Conservation (phyloP, 1,140 invertebrate genomes). For the Solen grandis region DNA sequence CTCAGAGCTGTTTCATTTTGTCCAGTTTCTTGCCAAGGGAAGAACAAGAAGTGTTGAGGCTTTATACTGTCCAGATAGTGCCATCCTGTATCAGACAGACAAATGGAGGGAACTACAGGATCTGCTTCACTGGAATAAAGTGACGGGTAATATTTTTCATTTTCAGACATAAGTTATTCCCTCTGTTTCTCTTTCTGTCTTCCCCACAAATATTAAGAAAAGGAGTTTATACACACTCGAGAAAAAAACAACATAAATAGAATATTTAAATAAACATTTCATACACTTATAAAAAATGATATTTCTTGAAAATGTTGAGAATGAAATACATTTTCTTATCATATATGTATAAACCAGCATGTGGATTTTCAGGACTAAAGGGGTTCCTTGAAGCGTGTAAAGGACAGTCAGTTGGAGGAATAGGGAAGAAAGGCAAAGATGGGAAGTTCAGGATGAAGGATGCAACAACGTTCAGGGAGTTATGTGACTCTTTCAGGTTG, state of each 20-base stretch:
- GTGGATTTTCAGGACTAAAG: slow-evolving; percentile 67
- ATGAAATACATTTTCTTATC: no score
- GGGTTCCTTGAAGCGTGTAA: slow-evolving; percentile 69
- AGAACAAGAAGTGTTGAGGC: slow-evolving; percentile 68
- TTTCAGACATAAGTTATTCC: no score
- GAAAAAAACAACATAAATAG: no score
- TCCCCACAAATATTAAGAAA: no score
- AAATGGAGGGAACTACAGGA: slow-evolving; percentile 62
- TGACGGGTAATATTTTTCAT: slow-evolving; percentile 54
- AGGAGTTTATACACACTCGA: no score
- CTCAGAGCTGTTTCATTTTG: slow-evolving; percentile 72
- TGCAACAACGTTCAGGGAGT: slow-evolving; percentile 65
- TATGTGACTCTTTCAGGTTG: slow-evolving; percentile 74
- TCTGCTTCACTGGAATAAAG: slow-evolving; percentile 34
- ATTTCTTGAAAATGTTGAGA: no score
- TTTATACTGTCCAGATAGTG: slow-evolving; percentile 59
- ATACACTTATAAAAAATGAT: no score
- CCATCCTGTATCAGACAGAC: slow-evolving; percentile 59
- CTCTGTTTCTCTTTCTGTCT: no score
- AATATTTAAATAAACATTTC: no score
- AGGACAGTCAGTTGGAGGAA: slow-evolving; percentile 71
- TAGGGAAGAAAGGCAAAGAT: slow-evolving; percentile 73
- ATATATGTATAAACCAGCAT: no score
- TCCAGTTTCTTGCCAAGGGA: slow-evolving; percentile 66
- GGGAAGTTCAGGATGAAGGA: slow-evolving; percentile 69